Conservation (phyloP, 2,888 invertebrate species). For the Torymus auratus region DNA sequence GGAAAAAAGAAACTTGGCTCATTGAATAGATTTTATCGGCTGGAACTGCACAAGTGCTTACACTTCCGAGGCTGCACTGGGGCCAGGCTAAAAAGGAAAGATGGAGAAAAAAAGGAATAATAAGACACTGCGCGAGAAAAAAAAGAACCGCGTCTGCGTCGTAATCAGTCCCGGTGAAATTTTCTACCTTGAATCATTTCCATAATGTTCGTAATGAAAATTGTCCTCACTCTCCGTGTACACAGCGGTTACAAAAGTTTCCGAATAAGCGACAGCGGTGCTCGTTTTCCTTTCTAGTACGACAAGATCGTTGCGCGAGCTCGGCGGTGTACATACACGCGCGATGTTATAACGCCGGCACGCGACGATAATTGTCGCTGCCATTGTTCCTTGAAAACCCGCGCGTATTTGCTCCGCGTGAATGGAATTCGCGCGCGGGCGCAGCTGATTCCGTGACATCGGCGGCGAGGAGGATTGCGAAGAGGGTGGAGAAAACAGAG, state of each 20-base stretch:
- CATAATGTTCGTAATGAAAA: constrained; percentile 48
- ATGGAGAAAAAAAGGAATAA: background rate
- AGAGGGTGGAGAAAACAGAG: too few relatives aligned
- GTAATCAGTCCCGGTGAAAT: constrained; percentile 34
- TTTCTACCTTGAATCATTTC: constrained; percentile 33
- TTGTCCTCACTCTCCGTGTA: background rate
- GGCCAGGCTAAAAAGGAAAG: background rate
- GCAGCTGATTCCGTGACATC: background rate
- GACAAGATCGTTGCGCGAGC: constrained; percentile 4
- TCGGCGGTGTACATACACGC: background rate
- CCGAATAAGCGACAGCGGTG: constrained; percentile 8
- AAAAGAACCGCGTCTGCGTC: constrained; percentile 12
- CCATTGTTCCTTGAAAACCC: constrained; percentile 34
- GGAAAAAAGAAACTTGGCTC: constrained; percentile 47
- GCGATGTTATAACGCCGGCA: background rate
- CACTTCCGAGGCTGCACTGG: background rate
- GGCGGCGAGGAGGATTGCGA: too few relatives aligned
- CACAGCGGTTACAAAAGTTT: background rate
- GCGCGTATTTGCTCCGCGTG: background rate
- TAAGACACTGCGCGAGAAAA: background rate
- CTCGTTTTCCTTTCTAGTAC: background rate
- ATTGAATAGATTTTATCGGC: constrained; percentile 56
- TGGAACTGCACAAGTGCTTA: constrained; percentile 48
- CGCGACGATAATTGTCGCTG: constrained; percentile 39
- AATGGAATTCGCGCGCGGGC: background rate